phyloP scores from a whole-genome alignment of 1,140 invertebrate species.

The Ceratina calcarata region DNA sequence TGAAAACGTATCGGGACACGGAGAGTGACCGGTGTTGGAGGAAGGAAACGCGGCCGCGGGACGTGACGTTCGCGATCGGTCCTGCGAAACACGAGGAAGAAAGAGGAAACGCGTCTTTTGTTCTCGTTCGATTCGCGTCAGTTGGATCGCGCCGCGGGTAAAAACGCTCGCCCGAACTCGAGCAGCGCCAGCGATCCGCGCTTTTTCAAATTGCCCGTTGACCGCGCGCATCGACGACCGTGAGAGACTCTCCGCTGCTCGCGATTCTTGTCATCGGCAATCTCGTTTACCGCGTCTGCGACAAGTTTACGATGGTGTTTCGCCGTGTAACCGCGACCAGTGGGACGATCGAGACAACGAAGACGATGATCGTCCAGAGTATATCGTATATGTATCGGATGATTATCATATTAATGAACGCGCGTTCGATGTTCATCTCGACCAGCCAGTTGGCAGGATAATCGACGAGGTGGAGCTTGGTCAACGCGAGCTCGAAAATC shows the following conservation, averaged over 20 bases:
- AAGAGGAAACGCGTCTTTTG: neutral
- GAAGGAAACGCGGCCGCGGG: conserved; percentile 43
- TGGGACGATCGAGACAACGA: conserved; percentile 45
- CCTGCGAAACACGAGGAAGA: neutral
- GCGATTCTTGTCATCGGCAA: neutral
- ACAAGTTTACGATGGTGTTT: conserved; percentile 46
- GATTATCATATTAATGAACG: conserved; percentile 73
- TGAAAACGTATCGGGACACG: conserved; percentile 63
- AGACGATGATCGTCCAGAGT: conserved; percentile 47
- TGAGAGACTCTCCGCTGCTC: neutral
- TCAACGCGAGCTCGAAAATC: conserved; percentile 29
- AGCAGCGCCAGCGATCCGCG: neutral
- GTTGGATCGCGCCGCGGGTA: conserved; percentile 1
- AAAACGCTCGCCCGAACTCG: neutral
- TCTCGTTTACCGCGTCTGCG: conserved; percentile 18
- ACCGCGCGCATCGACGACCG: neutral
- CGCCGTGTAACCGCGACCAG: conserved; percentile 14
- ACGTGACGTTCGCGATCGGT: neutral
- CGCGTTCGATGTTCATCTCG: conserved; percentile 46
- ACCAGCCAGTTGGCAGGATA: conserved; percentile 53
- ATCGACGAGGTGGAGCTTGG: conserved; percentile 38
- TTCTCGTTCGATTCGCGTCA: neutral
- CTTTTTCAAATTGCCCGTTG: neutral
- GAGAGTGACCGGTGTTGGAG: conserved; percentile 53
- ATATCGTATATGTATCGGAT: conserved; percentile 61